Conservation (phyloP, 2,113 vertebrate genomes). For the Orycteropus afer region DNA sequence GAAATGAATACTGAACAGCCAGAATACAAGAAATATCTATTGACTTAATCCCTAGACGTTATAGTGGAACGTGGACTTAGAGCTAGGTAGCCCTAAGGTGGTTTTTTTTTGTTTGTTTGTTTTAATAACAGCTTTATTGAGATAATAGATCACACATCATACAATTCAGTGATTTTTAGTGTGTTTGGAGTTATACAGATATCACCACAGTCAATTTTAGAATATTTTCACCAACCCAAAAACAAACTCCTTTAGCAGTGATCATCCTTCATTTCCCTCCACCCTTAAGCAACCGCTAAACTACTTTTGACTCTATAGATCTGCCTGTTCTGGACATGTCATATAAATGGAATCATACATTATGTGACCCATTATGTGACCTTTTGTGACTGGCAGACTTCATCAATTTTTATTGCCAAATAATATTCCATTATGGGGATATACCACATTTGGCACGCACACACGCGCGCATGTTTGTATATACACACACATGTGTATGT, state of each 20-base stretch:
- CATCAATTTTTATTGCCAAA: constrained; percentile 3
- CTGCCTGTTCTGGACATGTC: too few relatives aligned
- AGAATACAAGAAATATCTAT: neutral
- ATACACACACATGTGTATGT: too few relatives aligned
- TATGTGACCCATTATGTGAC: neutral
- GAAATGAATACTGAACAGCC: neutral
- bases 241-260: neutral
- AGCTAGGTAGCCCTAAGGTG: neutral
- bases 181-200: neutral
- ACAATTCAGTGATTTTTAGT: neutral
- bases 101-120: neutral
- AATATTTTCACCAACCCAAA: neutral
- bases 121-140: neutral
- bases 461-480: too few relatives aligned
- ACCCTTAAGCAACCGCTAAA: neutral
- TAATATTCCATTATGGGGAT: neutral
- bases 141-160: neutral
- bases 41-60: neutral
- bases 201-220: neutral
- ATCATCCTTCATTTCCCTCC: neutral
- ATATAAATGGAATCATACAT: too few relatives aligned
- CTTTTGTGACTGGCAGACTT: neutral
- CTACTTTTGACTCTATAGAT: neutral
- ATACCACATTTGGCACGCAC: neutral
- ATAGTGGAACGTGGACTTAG: neutral